phyloP scores from a whole-genome alignment of 2,113 vertebrate species.

The Sinocyclocheilus rhinocerous region DNA sequence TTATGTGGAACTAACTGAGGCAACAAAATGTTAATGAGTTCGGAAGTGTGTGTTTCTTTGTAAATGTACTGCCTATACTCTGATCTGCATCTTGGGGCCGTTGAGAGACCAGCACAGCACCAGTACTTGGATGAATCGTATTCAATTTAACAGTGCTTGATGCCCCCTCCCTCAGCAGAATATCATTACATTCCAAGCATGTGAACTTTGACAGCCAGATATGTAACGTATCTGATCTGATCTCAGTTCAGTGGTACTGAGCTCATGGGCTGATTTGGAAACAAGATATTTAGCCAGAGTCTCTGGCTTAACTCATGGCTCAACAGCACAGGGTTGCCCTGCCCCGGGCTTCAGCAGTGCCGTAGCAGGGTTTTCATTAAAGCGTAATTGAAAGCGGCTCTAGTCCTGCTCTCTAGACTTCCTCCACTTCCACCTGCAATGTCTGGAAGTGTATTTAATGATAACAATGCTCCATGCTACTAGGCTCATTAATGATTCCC shows the following conservation, averaged over 20 bases:
- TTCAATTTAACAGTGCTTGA: conserved; percentile 27
- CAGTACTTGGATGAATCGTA: conserved; percentile 37
- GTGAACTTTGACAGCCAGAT: conserved; percentile 47
- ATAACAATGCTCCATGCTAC: conserved; percentile 43
- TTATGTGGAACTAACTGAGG: neutral
- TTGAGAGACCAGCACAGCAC: neutral
- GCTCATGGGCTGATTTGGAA: conserved; percentile 52
- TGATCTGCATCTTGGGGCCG: neutral
- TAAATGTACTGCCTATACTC: neutral
- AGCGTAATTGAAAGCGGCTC: conserved; percentile 55
- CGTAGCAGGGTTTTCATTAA: conserved; percentile 59
- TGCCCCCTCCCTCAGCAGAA: conserved; percentile 9
- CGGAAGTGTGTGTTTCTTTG: neutral
- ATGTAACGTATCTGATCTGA: conserved; percentile 45
- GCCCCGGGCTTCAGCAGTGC: conserved; percentile 49
- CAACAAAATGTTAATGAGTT: neutral
- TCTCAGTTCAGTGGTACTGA: conserved; percentile 41
- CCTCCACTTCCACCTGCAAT: conserved; percentile 48
- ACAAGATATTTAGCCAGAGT: conserved; percentile 65
- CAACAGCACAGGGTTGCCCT: conserved; percentile 60
- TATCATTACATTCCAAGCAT: conserved; percentile 47
- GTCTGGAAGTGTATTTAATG: conserved; percentile 45
- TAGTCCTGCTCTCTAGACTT: conserved; percentile 33
- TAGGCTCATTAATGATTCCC: conserved; percentile 41
- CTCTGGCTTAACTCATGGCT: conserved; percentile 73